These are phyloP conservation scores for Saturnia japonica DNA, from an alignment of 2,888 invertebrate genomes.

Conservation along the genomic window DNA sequence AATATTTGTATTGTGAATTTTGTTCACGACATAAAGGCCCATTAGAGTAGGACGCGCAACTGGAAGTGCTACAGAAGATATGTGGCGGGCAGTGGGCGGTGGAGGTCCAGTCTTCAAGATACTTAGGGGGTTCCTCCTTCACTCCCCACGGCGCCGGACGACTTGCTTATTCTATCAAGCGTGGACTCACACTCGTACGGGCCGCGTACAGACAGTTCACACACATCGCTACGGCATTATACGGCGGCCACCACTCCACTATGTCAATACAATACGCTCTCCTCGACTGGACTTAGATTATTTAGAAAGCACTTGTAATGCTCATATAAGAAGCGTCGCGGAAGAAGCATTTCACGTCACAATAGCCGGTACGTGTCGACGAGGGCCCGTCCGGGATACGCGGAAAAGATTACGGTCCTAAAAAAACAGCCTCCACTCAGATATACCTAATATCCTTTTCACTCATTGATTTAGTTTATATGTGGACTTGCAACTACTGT, in stretches of 20 bases:
- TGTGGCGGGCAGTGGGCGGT: constrained; percentile 75
- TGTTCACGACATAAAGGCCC: constrained; percentile 67
- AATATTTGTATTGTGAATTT: constrained; percentile 15
- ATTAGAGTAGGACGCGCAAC: constrained; percentile 74
- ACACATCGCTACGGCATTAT: constrained; percentile 71
- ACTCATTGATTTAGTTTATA: constrained; percentile 61
- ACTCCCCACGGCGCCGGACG: constrained; percentile 69
- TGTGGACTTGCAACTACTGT: constrained; percentile 49
- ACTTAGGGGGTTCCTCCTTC: constrained; percentile 59
- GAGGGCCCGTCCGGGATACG: constrained; percentile 72
- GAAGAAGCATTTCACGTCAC: constrained; percentile 79
- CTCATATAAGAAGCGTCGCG: constrained; percentile 81
- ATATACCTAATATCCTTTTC: constrained; percentile 71
- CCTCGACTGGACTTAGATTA: constrained; percentile 83
- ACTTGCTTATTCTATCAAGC: constrained; percentile 83
- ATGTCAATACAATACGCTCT: constrained; percentile 83
- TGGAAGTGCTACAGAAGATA: constrained; percentile 78
- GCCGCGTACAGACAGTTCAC: constrained; percentile 51
- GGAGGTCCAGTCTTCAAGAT: constrained; percentile 80
- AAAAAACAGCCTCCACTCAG: constrained; percentile 77
- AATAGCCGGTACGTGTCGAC: constrained; percentile 80
- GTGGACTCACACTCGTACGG: constrained; percentile 66
- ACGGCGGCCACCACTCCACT: constrained; percentile 82
- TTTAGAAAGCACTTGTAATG: constrained; percentile 84
- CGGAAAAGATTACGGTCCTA: constrained; percentile 80